These are phyloP conservation scores for Eufriesea mexicana DNA, from an alignment of 1,140 invertebrate genomes.

Conservation along the genomic window DNA sequence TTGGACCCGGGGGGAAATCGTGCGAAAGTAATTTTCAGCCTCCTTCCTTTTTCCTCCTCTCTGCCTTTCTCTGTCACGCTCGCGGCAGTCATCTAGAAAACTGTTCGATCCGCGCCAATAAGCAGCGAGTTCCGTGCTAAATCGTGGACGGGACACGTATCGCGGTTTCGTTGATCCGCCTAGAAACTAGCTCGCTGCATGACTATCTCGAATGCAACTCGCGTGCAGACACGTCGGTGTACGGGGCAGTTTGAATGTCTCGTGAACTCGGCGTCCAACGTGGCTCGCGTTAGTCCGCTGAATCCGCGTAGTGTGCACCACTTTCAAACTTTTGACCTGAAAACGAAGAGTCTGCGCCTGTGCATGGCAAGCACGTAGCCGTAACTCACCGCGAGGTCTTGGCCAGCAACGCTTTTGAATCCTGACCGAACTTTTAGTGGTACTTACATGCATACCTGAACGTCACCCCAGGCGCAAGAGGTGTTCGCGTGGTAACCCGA, in stretches of 20 bases:
- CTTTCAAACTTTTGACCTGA: constrained; percentile 67
- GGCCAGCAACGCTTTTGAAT: constrained; percentile 51
- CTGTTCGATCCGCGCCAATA: constrained; percentile 62
- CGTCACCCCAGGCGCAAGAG: constrained; percentile 25
- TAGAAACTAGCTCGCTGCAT: constrained; percentile 49
- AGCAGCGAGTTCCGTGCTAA: constrained; percentile 53
- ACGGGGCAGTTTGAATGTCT: constrained; percentile 43
- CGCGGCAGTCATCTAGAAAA: constrained; percentile 12
- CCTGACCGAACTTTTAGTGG: constrained; percentile 42
- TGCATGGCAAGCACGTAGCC: constrained; percentile 50
- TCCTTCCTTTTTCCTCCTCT: neutral
- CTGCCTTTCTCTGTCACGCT: neutral
- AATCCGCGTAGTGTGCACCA: constrained; percentile 55
- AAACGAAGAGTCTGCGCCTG: constrained; percentile 44
- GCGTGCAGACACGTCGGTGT: constrained; percentile 26
- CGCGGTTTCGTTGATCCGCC: constrained; percentile 25
- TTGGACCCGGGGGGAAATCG: constrained; percentile 45
- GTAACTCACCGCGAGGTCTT: constrained; percentile 52
- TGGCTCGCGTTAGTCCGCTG: constrained; percentile 18
- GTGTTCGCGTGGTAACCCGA: constrained; percentile 13
- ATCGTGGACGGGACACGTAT: constrained; percentile 28
- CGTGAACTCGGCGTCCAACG: constrained; percentile 29
- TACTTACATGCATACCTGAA: neutral
- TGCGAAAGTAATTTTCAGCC: constrained; percentile 45
- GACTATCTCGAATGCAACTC: constrained; percentile 29